Evolutionary conservation across 2,113 vertebrate species (phyloP), one percentile per base, ranked within the genome.

Genomic region (Serinus canaria): DNA sequence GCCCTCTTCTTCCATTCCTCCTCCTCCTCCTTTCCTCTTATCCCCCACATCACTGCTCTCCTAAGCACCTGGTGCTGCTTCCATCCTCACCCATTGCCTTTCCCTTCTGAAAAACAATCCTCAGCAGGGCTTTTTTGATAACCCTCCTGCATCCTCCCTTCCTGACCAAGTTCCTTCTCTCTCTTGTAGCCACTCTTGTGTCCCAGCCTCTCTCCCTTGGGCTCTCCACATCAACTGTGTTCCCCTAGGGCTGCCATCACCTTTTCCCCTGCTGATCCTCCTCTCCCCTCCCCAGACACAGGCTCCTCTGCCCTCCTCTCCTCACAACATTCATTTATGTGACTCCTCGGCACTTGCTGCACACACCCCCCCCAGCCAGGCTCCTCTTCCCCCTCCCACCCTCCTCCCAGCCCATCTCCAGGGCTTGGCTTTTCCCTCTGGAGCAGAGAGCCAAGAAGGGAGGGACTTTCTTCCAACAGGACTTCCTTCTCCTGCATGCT

Each of bases 261-360:
- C 75, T 88, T 37, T 43, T 49, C 10, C 19, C 35, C 33, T 68
- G 17, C 49, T 1, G 2, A 33, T 93, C 13, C 53, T 87, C 62
- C 56, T 17, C 10, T 73, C 50, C 70, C 33, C 53, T 66, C 43
- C 55, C 56, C 35, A 33, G 28, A 16, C 18, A 3, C 72, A 55
- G 6, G 9, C 49, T 79, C 23, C 28, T 3, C 70, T 67, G 5
- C 70, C 49, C 2, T 46, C 8, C 5, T 69, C 53, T 60, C 47
- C 90, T 86, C 68, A 15, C 14, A 46, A 4, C 66, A 6, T 33
- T 67, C 47, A 10, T 60, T 63, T 33, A 20, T 63, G 24, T 3
- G 2, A 2, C 68, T n/a, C 41, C 53, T 18, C 0, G 0, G 31
- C 78, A 1, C 85, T 80, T 28, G 67, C 46, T 69, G 75, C 15